Base-by-base conservation (phyloP, 2,797 vertebrate genomes). In the Poeciliopsis gracilis region DNA sequence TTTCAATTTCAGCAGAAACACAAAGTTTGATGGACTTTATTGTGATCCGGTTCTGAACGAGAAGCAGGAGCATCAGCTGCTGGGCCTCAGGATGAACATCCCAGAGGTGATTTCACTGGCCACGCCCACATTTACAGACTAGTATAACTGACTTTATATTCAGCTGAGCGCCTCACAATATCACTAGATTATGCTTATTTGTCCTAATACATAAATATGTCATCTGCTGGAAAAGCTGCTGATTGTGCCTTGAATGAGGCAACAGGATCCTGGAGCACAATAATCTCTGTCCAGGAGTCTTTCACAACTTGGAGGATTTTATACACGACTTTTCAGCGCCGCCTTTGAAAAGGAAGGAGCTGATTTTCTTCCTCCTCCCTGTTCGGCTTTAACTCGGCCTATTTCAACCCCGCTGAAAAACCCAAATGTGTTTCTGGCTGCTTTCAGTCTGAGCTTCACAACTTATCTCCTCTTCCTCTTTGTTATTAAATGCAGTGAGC, bases 251-350 rank as follows among this genome's bases (percentile, higher is more conserved):
- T 87, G 88, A 93, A 91, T 84, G 91, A 90, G 91, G 88, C 89
- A 83, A 90, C 91, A 85, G 91, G 91, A 92, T 93, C 91, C 87
- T 76, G 8, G 67, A 2, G 83, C 90, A 91, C 90, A 92, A 92
- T 93, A 84, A 79, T 90, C 88, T 92, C 84, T 77, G 90, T 92
- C 90, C 84, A 45, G 55, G 84, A 89, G 84, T 92, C 91, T 93
- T 92, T 93, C 87, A 92, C 81, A 90, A 93, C 88, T 92, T 90
- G 91, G 91, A 91, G 91, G 93, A 93, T 93, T 93, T 91, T 82
- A 91, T 85, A 83, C 85, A 77, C 90, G 86, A 91, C 90, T 90
- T 91, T 91, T 89, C 89, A 86, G 80, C 63, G 85, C 84, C 79
- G 85, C 87, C 90, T 92, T 92, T 90, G 73, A 92, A 90, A 90